Conservation (phyloP, 2,797 vertebrate genomes). For the Glyptemys insculpta region DNA sequence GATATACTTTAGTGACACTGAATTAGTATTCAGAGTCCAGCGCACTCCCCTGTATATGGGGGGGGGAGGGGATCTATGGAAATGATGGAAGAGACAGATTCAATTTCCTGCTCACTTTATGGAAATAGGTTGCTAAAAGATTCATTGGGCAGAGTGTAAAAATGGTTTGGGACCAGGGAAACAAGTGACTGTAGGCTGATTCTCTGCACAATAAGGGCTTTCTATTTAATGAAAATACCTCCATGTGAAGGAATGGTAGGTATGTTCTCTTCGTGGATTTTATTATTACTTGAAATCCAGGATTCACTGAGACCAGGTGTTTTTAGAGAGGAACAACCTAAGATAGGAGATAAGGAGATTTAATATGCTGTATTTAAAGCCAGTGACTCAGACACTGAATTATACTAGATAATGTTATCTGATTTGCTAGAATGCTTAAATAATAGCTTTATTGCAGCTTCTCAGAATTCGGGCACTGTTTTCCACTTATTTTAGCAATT, state of each 20-base stretch:
- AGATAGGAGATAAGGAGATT: background rate
- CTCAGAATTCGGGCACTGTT: background rate
- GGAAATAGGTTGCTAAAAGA: background rate
- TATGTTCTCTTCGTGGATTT: background rate
- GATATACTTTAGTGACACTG: conserved; percentile 22
- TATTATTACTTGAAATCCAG: background rate
- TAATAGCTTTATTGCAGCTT: background rate
- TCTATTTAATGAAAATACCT: background rate
- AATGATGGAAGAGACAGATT: background rate
- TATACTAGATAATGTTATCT: background rate
- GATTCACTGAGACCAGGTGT: background rate
- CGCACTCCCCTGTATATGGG: background rate
- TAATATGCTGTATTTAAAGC: background rate
- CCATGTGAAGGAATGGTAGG: background rate
- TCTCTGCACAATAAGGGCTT: background rate
- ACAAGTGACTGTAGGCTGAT: background rate
- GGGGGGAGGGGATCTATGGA: background rate
- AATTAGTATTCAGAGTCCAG: conserved; percentile 36
- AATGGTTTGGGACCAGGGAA: background rate
- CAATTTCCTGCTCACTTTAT: conserved; percentile 23
- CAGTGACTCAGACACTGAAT: background rate
- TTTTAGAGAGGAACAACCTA: background rate
- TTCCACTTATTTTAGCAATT: background rate
- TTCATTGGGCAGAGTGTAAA: background rate
- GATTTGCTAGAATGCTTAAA: background rate